Evolutionary conservation across 2,888 invertebrate genomes (phyloP), one percentile per base, ranked within the genome.

Genomic region (Clepsis dumicolana): DNA sequence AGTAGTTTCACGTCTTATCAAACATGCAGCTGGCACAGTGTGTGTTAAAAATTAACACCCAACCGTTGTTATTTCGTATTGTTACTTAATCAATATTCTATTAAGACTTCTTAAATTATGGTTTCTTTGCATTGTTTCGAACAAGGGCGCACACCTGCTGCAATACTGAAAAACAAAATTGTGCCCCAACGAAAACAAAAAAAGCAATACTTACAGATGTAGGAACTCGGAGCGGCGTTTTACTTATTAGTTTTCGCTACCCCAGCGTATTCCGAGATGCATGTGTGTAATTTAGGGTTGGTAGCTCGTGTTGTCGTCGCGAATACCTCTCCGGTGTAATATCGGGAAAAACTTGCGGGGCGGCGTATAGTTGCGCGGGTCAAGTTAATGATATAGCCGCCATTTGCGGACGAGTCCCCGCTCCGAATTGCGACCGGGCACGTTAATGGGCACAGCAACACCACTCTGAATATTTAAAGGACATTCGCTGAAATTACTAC

Each of bases 401-500:
- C 91, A 90, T 93, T 92, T 92, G 93, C 81, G 92, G 92, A 88
- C 89, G 85, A 85, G 86, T 83, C 87, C 89, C 85, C 82, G 88
- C 85, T 83, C 85, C 76, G 86, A 93, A 93, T 91, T 89, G 91
- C 90, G 87, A 89, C 82, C 84, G 87, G 87, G 88, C 90, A 92
- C 89, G 89, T 91, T 93, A 93, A 93, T 92, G 93, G 91, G 83
- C 87, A 82, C 85, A 81, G 90, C 92, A 89, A 91, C 88, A 89
- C 87, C 87, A 84, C 88, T 91, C 89, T 91, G 91, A 92, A 93
- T 93, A 93, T 93, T 93, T 91, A 93, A 93, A 91, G 91, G 90
- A 92, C 93, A 93, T 93, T 93, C 88, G 86, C 87, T 76, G 89
- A 93, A 93, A 93, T 93, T 90, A 93, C 93, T 91, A 90, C 91